Evolutionary conservation across 37 sponge, comb jelly and placozoan species (phyloP).

Genomic region (Aplysina aerophoba): DNA sequence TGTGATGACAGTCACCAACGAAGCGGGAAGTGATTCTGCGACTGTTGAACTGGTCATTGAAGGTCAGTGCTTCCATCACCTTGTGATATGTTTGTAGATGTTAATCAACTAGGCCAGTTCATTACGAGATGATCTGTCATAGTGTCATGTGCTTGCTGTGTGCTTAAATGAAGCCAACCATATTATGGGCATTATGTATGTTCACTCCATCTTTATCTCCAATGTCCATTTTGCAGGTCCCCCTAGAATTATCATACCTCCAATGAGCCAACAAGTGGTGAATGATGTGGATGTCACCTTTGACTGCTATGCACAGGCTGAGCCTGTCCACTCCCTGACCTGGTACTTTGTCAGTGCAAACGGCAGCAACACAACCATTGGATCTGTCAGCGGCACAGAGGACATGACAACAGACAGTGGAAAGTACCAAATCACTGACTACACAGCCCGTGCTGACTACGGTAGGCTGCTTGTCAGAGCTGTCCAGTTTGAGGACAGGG

Average conservation of each 20-base stretch:
- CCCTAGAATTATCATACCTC: slow-evolving; percentile 43
- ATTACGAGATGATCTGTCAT: too few species aligned
- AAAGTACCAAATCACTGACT: slow-evolving; percentile 29
- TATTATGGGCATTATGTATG: too few species aligned
- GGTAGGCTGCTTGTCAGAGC: slow-evolving; percentile 48
- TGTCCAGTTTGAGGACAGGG: slow-evolving; percentile 59
- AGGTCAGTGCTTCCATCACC: too few species aligned
- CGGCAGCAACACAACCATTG: neutral
- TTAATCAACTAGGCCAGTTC: too few species aligned
- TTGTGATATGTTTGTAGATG: too few species aligned
- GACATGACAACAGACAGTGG: neutral
- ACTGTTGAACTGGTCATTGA: too few species aligned
- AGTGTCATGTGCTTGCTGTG: too few species aligned
- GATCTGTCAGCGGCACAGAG: neutral
- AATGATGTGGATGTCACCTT: slow-evolving; percentile 32
- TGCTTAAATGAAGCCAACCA: too few species aligned
- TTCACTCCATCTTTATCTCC: neutral
- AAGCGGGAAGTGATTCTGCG: too few species aligned
- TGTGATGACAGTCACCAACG: too few species aligned
- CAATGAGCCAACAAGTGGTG: neutral
- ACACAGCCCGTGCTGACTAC: neutral
- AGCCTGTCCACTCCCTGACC: slow-evolving; percentile 34
- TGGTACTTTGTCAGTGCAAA: slow-evolving; percentile 44
- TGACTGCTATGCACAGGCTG: slow-evolving; percentile 40
- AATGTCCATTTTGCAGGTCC: slow-evolving; percentile 43